phyloP scores from a whole-genome alignment of 2,113 vertebrate species.

The Todiramphus saurophagus region DNA sequence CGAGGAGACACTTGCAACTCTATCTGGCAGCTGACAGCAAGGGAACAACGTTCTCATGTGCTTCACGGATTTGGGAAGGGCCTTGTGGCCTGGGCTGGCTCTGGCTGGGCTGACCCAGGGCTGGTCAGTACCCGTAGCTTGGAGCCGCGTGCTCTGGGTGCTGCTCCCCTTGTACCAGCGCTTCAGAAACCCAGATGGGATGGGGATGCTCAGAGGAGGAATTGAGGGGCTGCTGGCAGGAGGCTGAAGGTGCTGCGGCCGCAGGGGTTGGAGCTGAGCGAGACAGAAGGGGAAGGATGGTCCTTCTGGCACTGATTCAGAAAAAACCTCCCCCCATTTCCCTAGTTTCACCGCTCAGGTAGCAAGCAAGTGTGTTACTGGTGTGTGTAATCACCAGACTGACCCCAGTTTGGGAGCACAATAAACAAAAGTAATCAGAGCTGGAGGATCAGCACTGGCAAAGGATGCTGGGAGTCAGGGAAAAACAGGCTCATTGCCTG shows the following conservation, averaged over 20 bases:
- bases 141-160: accelerated
- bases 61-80: not conserved
- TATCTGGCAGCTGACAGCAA: not conserved
- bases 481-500: not conserved
- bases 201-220: not conserved
- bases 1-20: not conserved
- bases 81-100: accelerated
- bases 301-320: not conserved
- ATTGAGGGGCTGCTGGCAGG: not conserved
- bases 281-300: not conserved
- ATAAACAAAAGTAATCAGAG: not conserved
- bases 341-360: not conserved
- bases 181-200: not conserved
- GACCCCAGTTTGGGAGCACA: not conserved
- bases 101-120: not conserved
- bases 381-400: not conserved
- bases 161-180: accelerated
- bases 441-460: not conserved
- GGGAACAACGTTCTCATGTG: accelerated
- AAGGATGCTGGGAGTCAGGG: not conserved
- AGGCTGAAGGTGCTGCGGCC: not conserved
- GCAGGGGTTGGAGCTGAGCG: not conserved
- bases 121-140: not conserved
- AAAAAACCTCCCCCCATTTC: too few relatives aligned
- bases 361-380: not conserved